Evolutionary conservation across 2,113 vertebrate genomes (phyloP).

Genomic region (Corvus hawaiiensis): DNA sequence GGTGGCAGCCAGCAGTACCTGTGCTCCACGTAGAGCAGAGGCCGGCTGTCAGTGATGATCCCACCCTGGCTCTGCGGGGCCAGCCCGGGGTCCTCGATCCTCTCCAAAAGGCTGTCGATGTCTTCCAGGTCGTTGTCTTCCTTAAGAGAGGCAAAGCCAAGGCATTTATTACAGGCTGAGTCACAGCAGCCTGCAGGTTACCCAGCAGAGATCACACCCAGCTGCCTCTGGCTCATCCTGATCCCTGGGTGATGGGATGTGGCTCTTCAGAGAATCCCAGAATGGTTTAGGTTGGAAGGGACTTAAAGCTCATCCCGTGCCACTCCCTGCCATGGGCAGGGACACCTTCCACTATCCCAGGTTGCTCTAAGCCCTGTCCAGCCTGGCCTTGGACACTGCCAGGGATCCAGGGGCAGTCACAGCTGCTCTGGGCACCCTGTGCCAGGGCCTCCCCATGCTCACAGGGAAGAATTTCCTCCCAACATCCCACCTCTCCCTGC

Average conservation of each 20-base stretch:
- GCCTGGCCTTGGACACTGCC: background rate
- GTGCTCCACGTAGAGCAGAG: conserved; percentile 89
- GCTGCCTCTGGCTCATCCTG: accelerated
- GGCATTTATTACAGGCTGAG: background rate
- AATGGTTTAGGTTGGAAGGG: background rate
- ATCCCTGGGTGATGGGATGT: accelerated
- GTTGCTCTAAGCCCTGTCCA: accelerated
- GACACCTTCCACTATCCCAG: background rate
- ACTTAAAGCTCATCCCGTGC: background rate
- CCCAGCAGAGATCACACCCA: background rate
- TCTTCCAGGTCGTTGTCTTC: conserved; percentile 74
- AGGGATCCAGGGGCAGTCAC: background rate
- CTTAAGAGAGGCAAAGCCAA: conserved; percentile 31
- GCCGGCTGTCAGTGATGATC: conserved; percentile 66
- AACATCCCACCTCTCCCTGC: background rate
- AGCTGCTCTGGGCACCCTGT: background rate
- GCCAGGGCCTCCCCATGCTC: background rate
- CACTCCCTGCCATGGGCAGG: background rate
- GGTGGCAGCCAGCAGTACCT: conserved; percentile 67
- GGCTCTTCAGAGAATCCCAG: background rate
- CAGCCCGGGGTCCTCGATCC: conserved; percentile 75
- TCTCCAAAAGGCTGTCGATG: conserved; percentile 85
- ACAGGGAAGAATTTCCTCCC: background rate
- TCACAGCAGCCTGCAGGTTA: background rate
- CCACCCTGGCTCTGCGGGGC: conserved; percentile 67